Percentiles rank a stretch among this genome's conserved stretches.
phyloP scores from a whole-genome alignment of 2,113 vertebrate species.

The Apus apus region DNA sequence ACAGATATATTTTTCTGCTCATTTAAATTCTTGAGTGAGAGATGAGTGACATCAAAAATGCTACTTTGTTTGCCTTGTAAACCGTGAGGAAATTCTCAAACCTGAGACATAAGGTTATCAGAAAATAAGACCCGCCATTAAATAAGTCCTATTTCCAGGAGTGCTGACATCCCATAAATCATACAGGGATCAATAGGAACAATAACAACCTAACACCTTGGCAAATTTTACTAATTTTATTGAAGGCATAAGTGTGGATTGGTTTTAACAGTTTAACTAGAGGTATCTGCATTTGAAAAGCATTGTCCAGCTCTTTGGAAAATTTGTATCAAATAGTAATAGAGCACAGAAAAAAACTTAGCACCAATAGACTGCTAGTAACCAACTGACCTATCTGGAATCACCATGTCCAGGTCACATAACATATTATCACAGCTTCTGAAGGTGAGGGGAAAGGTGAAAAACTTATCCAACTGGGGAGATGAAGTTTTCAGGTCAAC shows the following conservation, averaged over 20 bases:
- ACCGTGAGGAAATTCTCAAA: not conserved
- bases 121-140: not conserved
- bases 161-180: not conserved
- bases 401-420: not conserved
- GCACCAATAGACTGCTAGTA: not conserved
- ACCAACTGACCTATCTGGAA: not conserved
- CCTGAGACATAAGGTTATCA: not conserved
- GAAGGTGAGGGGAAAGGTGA: not conserved
- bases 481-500: not conserved
- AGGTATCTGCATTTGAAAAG: not conserved
- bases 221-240: not conserved
- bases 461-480: not conserved
- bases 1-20: not conserved
- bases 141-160: not conserved
- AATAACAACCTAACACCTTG: not conserved
- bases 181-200: not conserved
- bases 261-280: not conserved
- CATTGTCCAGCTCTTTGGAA: not conserved
- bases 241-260: not conserved
- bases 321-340: not conserved
- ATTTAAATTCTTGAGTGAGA: slow-evolving; percentile 48
- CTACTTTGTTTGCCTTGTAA: not conserved
- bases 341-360: not conserved
- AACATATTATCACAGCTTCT: not conserved
- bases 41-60: not conserved